Evolutionary conservation across 2,797 vertebrate species (phyloP).

Genomic region (Typhlichthys eigenmanni): DNA sequence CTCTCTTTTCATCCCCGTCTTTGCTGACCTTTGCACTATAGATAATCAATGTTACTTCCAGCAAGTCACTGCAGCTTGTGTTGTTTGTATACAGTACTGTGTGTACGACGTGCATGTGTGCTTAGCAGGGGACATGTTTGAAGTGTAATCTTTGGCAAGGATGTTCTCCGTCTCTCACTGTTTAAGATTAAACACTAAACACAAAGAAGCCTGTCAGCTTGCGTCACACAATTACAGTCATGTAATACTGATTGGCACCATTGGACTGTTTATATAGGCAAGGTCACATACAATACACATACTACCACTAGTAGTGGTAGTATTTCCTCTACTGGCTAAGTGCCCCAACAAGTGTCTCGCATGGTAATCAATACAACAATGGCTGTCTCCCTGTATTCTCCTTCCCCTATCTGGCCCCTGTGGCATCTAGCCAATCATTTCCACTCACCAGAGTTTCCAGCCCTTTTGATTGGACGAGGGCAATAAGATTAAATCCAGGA

Average conservation of each 20-base stretch:
- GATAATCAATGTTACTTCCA: conserved; percentile 63
- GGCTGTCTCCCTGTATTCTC: conserved; percentile 73
- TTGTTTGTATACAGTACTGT: conserved; percentile 21
- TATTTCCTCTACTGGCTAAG: conserved; percentile 66
- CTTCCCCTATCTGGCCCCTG: conserved; percentile 71
- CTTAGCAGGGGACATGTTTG: no score
- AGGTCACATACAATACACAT: conserved; percentile 26
- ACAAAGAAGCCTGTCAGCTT: no score
- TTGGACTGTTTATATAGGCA: conserved; percentile 16
- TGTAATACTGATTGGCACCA: background rate
- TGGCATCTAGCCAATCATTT: conserved; percentile 72
- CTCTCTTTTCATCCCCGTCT: background rate
- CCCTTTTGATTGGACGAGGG: conserved; percentile 56
- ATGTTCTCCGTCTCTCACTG: no score
- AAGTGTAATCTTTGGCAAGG: no score
- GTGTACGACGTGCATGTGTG: no score
- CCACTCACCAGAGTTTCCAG: conserved; percentile 63
- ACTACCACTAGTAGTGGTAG: conserved; percentile 35
- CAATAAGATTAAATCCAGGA: conserved; percentile 71
- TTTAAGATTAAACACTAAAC: no score
- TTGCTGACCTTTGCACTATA: conserved; percentile 60
- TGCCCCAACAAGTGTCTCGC: conserved; percentile 74
- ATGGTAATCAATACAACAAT: conserved; percentile 77
- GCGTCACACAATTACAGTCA: no score
- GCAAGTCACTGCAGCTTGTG: conserved; percentile 51